phyloP scores from a whole-genome alignment of 2,797 vertebrate genomes.

The Echeneis naucrates region DNA sequence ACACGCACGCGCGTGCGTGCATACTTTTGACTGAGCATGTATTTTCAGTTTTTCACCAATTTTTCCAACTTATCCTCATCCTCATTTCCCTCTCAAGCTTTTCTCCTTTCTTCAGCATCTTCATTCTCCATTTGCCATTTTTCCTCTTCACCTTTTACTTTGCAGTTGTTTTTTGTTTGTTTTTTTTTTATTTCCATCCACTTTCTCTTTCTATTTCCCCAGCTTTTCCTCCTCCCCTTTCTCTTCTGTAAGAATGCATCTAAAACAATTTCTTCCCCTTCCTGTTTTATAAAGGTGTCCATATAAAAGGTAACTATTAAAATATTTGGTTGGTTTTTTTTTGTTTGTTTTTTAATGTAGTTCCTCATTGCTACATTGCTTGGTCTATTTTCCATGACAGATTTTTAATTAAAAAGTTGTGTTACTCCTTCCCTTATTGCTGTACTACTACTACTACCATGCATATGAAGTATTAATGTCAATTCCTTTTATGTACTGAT shows the following conservation, averaged over 20 bases:
- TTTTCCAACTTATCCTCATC: constrained; percentile 16
- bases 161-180: background rate
- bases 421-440: background rate
- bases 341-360: background rate
- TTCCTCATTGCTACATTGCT: background rate
- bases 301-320: background rate
- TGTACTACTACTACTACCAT: background rate
- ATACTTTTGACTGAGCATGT: background rate
- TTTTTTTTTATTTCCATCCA: background rate
- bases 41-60: constrained; percentile 15
- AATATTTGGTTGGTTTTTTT: too few relatives aligned
- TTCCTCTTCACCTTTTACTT: background rate
- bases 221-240: background rate
- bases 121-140: background rate
- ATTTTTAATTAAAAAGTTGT: background rate
- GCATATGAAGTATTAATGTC: background rate
- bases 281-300: background rate
- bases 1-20: too few relatives aligned
- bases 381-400: background rate
- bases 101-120: background rate
- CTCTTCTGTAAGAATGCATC: background rate
- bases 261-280: background rate
- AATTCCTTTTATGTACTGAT: background rate
- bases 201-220: background rate
- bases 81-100: background rate